These are phyloP conservation scores for Athene cunicularia DNA, from an alignment of 2,113 vertebrate genomes.

Conservation along the genomic window DNA sequence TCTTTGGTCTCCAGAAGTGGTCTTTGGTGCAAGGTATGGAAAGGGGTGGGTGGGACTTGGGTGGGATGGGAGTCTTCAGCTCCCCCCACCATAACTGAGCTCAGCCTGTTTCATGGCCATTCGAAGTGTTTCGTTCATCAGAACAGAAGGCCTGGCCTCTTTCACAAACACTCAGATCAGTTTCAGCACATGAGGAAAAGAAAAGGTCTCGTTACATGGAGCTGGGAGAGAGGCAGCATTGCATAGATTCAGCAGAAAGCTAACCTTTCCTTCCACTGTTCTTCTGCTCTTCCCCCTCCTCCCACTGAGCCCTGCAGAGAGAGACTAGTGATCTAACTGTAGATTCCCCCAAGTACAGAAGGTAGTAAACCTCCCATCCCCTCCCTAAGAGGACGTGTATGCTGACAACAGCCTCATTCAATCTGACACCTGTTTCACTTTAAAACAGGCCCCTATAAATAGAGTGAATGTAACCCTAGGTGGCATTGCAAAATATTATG, in stretches of 20 bases:
- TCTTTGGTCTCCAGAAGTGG: neutral
- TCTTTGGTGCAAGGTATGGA: neutral
- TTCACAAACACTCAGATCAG: neutral
- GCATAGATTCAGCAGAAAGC: neutral
- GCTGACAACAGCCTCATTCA: slow-evolving; percentile 18
- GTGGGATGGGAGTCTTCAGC: neutral
- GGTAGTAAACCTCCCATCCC: neutral
- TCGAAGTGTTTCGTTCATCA: neutral
- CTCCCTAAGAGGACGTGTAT: neutral
- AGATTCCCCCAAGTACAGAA: neutral
- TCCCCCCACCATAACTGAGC: neutral
- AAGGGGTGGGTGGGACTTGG: neutral
- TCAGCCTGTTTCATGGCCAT: neutral
- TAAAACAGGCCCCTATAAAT: slow-evolving; percentile 34
- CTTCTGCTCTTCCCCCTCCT: neutral
- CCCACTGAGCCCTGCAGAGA: neutral
- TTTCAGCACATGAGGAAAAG: neutral
- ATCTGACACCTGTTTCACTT: slow-evolving; percentile 53
- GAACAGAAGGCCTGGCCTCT: neutral
- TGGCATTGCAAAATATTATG: slow-evolving; percentile 27
- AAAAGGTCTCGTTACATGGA: neutral
- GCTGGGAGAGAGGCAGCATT: neutral
- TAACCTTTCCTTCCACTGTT: neutral
- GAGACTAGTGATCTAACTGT: neutral
- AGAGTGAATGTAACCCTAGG: slow-evolving; percentile 12